phyloP scores from a whole-genome alignment of 2,113 vertebrate genomes.

The Scomber japonicus region DNA sequence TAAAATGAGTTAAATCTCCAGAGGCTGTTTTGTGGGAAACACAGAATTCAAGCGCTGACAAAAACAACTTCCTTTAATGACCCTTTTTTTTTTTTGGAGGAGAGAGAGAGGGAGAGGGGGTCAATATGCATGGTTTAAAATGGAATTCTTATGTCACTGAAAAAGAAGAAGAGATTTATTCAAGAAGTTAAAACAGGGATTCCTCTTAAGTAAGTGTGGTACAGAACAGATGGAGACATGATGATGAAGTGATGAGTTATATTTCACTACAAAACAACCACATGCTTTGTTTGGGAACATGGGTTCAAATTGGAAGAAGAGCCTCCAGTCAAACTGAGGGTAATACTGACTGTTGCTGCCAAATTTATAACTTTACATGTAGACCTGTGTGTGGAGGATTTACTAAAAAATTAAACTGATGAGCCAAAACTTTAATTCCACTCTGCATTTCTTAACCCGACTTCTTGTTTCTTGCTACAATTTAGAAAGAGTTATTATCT shows the following conservation, averaged over 20 bases:
- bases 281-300: not conserved
- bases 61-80: slow-evolving; percentile 70
- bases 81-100: slow-evolving; percentile 21
- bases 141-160: not conserved
- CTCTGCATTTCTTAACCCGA: not conserved
- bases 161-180: not conserved
- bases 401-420: not conserved
- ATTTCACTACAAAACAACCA: slow-evolving; percentile 7
- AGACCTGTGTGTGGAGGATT: not conserved
- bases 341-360: not conserved
- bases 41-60: slow-evolving; percentile 44
- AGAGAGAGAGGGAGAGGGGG: slow-evolving; percentile 15
- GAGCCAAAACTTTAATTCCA: not conserved
- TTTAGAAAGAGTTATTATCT: not conserved
- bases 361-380: not conserved
- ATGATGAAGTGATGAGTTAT: slow-evolving; percentile 17
- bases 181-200: not conserved
- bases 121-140: slow-evolving; percentile 41
- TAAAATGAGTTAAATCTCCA: slow-evolving; percentile 62
- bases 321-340: not conserved
- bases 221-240: not conserved
- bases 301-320: not conserved
- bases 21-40: slow-evolving; percentile 64
- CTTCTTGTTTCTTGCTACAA: not conserved
- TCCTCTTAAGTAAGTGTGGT: not conserved